These are phyloP conservation scores for Atta colombica DNA, from an alignment of 1,140 invertebrate species.

Conservation along the genomic window DNA sequence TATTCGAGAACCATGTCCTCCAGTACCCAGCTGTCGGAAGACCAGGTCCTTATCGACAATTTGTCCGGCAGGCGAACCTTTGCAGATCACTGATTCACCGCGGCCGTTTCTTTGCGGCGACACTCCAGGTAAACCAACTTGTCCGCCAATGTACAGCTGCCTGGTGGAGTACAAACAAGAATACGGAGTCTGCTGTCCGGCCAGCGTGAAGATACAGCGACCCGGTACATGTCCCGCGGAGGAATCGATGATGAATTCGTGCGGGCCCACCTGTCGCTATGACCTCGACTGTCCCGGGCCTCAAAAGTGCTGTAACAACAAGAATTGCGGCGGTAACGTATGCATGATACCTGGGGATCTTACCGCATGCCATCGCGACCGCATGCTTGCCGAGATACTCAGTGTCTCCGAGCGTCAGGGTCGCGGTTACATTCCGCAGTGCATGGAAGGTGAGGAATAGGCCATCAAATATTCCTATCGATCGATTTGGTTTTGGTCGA, in stretches of 20 bases:
- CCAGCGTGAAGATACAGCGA: conserved; percentile 91
- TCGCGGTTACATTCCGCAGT: conserved; percentile 94
- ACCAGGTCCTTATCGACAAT: conserved; percentile 89
- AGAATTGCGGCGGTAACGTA: conserved; percentile 88
- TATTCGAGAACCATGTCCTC: conserved; percentile 92
- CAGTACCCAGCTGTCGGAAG: conserved; percentile 92
- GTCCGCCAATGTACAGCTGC: conserved; percentile 93
- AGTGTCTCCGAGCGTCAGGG: conserved; percentile 92
- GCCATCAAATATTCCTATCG: neutral
- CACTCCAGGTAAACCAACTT: conserved; percentile 92
- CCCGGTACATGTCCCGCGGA: conserved; percentile 90
- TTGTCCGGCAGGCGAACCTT: conserved; percentile 92
- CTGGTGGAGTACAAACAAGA: conserved; percentile 92
- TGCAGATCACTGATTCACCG: conserved; percentile 92
- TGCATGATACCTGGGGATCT: conserved; percentile 79
- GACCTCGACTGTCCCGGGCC: conserved; percentile 93
- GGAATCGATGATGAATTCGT: conserved; percentile 79
- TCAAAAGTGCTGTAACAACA: conserved; percentile 93
- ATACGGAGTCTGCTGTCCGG: conserved; percentile 95
- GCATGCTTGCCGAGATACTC: conserved; percentile 91
- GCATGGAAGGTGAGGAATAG: conserved; percentile 85
- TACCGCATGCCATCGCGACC: conserved; percentile 91
- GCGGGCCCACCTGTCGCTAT: conserved; percentile 90
- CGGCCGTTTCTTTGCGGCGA: conserved; percentile 94
- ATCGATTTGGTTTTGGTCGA: neutral